Percentiles rank a stretch among this genome's conserved stretches.
Evolutionary conservation across 2,113 vertebrate species (phyloP).

Genomic region (Eubucco bourcierii): DNA sequence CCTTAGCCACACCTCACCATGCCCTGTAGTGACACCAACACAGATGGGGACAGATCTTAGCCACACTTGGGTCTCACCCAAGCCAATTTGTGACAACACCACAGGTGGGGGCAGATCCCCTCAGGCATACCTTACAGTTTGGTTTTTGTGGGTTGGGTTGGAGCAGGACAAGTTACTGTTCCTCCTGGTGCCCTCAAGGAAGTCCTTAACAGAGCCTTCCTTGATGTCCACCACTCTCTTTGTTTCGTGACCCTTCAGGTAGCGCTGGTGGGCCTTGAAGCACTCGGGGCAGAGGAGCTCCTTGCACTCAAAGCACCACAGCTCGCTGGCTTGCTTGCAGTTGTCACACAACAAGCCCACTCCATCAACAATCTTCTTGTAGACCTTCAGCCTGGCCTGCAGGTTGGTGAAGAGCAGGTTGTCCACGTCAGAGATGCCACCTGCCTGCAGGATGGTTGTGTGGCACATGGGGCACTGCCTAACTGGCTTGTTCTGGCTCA

Average conservation of each 20-base stretch:
- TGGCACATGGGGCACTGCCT: conserved; percentile 61
- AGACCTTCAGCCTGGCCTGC: conserved; percentile 47
- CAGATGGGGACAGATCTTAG: too few relatives aligned
- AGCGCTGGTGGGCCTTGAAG: conserved; percentile 52
- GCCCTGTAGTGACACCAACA: too few relatives aligned
- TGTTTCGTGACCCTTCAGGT: conserved; percentile 57
- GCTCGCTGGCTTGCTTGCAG: neutral
- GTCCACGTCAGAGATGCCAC: neutral
- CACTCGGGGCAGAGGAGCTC: conserved; percentile 65
- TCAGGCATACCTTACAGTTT: neutral
- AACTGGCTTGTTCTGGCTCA: neutral
- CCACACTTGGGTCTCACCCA: too few relatives aligned
- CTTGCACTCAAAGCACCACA: conserved; percentile 67
- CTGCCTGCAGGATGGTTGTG: fast-evolving
- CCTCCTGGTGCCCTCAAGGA: conserved; percentile 24
- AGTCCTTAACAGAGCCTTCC: conserved; percentile 14
- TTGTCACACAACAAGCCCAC: neutral
- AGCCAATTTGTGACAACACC: neutral
- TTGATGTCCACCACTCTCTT: conserved; percentile 36
- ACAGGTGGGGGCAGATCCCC: neutral
- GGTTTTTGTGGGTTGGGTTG: neutral
- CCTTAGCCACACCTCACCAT: too few relatives aligned
- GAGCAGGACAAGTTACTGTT: conserved; percentile 52
- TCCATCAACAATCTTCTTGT: neutral
- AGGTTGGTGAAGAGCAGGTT: conserved; percentile 73